Conservation (phyloP, 2,797 vertebrate species). For the Loriculus beryllinus region DNA sequence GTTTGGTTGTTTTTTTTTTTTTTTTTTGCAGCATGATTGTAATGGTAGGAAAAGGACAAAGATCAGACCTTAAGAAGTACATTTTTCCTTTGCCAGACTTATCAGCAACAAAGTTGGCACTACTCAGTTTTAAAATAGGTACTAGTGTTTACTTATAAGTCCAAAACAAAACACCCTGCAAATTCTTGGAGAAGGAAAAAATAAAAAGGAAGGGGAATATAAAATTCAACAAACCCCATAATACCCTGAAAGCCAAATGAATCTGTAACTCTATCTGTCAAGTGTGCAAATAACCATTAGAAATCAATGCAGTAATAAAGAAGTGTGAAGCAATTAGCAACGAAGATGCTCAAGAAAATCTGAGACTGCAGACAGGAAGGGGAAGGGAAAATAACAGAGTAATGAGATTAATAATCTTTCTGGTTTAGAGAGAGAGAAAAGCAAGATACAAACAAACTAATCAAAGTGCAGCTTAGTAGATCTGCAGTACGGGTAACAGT, state of each 20-base stretch:
- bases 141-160: neutral
- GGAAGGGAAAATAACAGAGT: neutral
- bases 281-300: neutral
- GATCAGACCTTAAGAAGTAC: neutral
- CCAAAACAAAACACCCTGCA: neutral
- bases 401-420: neutral
- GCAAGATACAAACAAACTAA: neutral
- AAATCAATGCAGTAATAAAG: neutral
- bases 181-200: neutral
- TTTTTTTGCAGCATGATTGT: neutral
- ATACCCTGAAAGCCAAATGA: neutral
- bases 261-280: neutral
- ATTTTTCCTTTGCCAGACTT: neutral
- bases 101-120: neutral
- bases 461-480: neutral
- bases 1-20: too few relatives aligned
- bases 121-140: neutral
- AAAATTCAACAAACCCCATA: neutral
- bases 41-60: neutral
- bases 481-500: neutral
- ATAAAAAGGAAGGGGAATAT: neutral
- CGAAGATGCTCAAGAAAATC: neutral
- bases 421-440: neutral
- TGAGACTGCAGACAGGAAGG: neutral
- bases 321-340: neutral